Evolutionary conservation across 2,113 vertebrate genomes (phyloP).

Genomic region (Himantopus leucocephalus): DNA sequence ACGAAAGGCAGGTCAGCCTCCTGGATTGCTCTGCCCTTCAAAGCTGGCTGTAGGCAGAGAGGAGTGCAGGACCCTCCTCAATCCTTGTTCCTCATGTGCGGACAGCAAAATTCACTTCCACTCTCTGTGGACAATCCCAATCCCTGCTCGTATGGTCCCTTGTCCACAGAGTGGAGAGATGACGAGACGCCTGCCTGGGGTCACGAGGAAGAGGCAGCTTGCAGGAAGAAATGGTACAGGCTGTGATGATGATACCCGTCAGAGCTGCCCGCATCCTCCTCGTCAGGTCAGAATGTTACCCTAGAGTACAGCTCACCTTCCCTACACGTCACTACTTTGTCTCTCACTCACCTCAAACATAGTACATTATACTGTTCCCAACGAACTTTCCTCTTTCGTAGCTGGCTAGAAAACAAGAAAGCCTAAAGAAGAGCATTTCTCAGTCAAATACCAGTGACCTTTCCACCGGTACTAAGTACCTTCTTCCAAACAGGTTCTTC

Average conservation of each 20-base stretch:
- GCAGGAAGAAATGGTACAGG: neutral
- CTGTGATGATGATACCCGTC: neutral
- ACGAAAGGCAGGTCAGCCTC: neutral
- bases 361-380: neutral
- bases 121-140: neutral
- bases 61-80: neutral
- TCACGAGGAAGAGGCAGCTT: neutral
- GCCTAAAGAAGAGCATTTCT: neutral
- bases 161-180: rapidly evolving
- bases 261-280: neutral
- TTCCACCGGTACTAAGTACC: neutral
- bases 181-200: neutral
- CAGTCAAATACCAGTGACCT: conserved; percentile 4
- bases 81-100: neutral
- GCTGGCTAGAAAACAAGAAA: neutral
- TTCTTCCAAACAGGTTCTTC: neutral
- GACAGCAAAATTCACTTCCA: neutral
- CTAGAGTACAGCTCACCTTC: neutral
- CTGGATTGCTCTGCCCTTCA: neutral
- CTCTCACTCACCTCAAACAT: neutral
- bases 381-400: neutral
- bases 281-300: neutral
- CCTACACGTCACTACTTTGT: neutral
- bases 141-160: neutral
- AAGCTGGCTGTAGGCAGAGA: neutral